Evolutionary conservation across 2,113 vertebrate genomes (phyloP).

Genomic region (Manacus vitellinus): DNA sequence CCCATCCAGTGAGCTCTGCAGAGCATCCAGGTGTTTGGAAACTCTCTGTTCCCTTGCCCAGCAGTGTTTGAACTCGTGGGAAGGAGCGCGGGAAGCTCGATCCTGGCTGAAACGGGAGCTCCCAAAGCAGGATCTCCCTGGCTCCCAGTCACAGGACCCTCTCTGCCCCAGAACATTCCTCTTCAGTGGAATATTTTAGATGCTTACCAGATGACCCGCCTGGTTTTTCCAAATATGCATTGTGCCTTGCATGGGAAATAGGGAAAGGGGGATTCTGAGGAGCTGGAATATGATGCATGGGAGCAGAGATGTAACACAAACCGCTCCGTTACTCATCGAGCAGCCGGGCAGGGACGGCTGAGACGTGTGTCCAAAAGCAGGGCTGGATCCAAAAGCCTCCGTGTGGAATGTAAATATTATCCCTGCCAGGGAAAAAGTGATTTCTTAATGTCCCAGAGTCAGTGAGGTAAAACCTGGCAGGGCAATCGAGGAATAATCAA

Average conservation of each 20-base stretch:
- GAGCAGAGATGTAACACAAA: neutral
- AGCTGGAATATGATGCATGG: neutral
- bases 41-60: neutral
- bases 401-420: constrained; percentile 32
- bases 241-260: neutral
- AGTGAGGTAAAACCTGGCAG: neutral
- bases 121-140: rapidly evolving
- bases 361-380: neutral
- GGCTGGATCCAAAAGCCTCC: neutral
- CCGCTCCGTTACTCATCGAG: neutral
- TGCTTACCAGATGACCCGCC: neutral
- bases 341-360: neutral
- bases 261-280: neutral
- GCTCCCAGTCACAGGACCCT: neutral
- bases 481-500: rapidly evolving
- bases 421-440: neutral
- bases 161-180: neutral
- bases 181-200: neutral
- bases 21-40: neutral
- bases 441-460: neutral
- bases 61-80: rapidly evolving
- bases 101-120: neutral
- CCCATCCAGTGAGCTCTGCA: rapidly evolving
- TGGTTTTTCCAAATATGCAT: neutral
- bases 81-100: neutral